phyloP scores from a whole-genome alignment of 1,140 invertebrate genomes.

The Triops cancriformis region DNA sequence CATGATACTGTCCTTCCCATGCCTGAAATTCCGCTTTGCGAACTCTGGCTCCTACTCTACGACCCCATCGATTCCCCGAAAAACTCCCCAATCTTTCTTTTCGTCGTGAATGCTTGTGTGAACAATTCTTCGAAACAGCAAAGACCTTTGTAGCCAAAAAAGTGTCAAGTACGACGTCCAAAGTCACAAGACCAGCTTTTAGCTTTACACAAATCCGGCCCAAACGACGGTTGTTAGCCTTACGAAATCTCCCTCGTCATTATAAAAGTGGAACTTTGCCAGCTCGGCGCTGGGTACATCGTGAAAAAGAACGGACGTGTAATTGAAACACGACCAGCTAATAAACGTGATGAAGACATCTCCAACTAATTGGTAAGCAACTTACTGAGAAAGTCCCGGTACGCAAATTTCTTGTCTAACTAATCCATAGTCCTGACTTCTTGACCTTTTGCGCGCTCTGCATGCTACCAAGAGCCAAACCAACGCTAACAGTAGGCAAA shows the following conservation, averaged over 20 bases:
- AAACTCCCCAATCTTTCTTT: background rate
- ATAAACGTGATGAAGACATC: too few species aligned
- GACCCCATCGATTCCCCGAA: background rate
- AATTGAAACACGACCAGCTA: too few species aligned
- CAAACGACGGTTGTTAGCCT: too few species aligned
- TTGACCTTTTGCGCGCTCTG: background rate
- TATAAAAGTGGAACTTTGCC: too few species aligned
- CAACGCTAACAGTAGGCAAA: conserved; percentile 5
- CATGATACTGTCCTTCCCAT: background rate
- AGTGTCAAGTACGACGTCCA: background rate
- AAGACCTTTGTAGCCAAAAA: background rate
- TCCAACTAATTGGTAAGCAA: background rate
- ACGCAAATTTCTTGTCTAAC: background rate
- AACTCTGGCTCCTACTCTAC: background rate
- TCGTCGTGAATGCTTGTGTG: too few species aligned
- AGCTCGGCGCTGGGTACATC: too few species aligned
- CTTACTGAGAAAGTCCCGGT: background rate
- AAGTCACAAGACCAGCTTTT: too few species aligned
- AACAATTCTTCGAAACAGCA: background rate
- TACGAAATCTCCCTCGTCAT: too few species aligned
- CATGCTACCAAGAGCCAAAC: conserved; percentile 20
- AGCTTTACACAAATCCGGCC: too few species aligned
- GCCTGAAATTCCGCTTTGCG: too few species aligned
- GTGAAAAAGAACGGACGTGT: too few species aligned
- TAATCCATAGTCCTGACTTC: conserved; percentile 20